Evolutionary conservation across 2,888 invertebrate species (phyloP).

Genomic region (Drosophila anomelani): DNA sequence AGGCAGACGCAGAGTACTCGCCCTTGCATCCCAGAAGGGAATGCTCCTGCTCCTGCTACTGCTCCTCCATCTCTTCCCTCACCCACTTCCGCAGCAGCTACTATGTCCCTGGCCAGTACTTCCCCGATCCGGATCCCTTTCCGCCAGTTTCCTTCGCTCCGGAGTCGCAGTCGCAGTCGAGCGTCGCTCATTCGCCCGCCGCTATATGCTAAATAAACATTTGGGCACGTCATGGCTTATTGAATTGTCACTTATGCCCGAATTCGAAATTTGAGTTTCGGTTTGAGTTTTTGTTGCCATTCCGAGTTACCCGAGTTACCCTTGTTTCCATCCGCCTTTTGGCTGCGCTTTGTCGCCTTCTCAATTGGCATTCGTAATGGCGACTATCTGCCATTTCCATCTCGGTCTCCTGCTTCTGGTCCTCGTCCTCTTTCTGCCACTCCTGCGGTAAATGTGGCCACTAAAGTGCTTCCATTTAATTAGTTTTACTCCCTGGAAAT

Average conservation of each 20-base stretch:
- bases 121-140: constrained; percentile 11
- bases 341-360: constrained; percentile 54
- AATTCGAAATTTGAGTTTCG: constrained; percentile 58
- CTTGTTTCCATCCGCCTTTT: constrained; percentile 1
- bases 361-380: constrained; percentile 70
- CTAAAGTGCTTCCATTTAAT: constrained; percentile 77
- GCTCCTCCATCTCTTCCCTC: constrained; percentile 20
- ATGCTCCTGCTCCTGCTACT: constrained; percentile 49
- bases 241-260: constrained; percentile 83
- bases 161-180: constrained; percentile 52
- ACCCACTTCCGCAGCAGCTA: constrained; percentile 55
- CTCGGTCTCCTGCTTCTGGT: neutral
- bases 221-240: constrained; percentile 83
- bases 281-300: constrained; percentile 69
- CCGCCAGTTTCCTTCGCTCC: constrained; percentile 7
- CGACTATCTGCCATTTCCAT: constrained; percentile 58
- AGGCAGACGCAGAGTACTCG: constrained; percentile 53
- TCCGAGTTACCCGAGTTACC: constrained; percentile 18
- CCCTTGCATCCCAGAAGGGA: constrained; percentile 31
- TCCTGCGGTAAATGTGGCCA: constrained; percentile 42
- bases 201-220: constrained; percentile 83
- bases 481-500: constrained; percentile 68
- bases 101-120: constrained; percentile 16
- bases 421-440: constrained; percentile 1
- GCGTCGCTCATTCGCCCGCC: constrained; percentile 78